Evolutionary conservation across 92 coral and sea anemone species (phyloP), one percentile per base, ranked within the genome.

Genomic region (Siderastrea radians): DNA sequence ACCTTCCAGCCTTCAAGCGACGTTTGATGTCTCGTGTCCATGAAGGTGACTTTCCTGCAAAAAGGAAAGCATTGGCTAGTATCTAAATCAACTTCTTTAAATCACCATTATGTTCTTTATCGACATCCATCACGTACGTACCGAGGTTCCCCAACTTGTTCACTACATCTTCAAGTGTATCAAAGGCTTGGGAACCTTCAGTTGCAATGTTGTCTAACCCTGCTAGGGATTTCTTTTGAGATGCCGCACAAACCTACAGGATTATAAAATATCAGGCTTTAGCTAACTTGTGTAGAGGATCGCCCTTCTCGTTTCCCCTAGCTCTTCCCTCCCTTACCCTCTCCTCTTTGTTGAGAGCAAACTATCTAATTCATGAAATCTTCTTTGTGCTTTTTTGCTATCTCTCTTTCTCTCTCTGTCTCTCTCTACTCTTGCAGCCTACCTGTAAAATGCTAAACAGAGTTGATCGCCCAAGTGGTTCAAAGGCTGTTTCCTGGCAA

Each of bases 391-490:
- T 5, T 61, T 16, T 61, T 6, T 61, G 13, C 55, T 5, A 52
- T 61, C 5, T 61, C 16, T 19, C 1, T 5, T 9, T 17, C 17
- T 9, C 66, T 13, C 17, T 10, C 17, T 61, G 5, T 13, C 1
- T 13, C 13, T 61, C 8, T 61, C 17, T 68, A 5, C 46, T 68
- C 5, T n/a, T 17, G 72, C 5, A 5, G 26, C 72, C 7, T 86
- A 81, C 94, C 94, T 80, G 77, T 48, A 90, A 74, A 8, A 90
- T 80, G 59, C 90, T 76, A 67, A 90, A 86, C 48, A 86, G 87
- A 48, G 90, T 90, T 86, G 93, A 86, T 75, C 75, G 79, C 58
- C 87, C 91, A 15, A 86, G 78, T 43, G 91, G 60, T 49, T 61
- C 64, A 75, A 90, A 90, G 61, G 58, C 64, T 17, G 68, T 85